Percentiles rank a stretch among this genome's conserved stretches.
Conservation (phyloP, 2,888 invertebrate genomes). For the Periphyllus acericola region DNA sequence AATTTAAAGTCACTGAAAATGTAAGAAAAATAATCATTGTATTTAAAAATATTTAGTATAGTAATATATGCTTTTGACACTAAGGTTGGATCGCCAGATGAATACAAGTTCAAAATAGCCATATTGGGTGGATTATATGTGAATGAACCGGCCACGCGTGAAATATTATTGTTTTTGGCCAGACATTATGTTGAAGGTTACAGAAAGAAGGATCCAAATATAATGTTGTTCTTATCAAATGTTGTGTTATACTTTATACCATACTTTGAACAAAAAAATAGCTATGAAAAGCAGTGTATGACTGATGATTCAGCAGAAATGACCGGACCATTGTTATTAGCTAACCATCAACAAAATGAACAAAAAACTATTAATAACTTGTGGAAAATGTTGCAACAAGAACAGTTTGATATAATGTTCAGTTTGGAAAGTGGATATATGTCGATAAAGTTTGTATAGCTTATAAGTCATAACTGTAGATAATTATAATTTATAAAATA, state of each 20-base stretch:
- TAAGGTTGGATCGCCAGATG: slow-evolving; percentile 82
- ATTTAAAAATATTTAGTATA: neutral
- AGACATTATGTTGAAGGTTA: slow-evolving; percentile 82
- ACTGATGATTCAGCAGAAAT: slow-evolving; percentile 63
- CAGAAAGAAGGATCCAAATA: slow-evolving; percentile 75
- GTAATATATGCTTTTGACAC: slow-evolving; percentile 64
- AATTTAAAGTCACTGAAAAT: slow-evolving; percentile 78
- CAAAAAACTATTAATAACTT: slow-evolving; percentile 73
- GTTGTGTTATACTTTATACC: slow-evolving; percentile 85
- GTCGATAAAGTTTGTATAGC: slow-evolving; percentile 64
- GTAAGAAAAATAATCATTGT: slow-evolving; percentile 68
- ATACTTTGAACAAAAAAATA: slow-evolving; percentile 72
- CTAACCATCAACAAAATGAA: slow-evolving; percentile 65
- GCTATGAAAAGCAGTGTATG: slow-evolving; percentile 65
- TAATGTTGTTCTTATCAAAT: slow-evolving; percentile 75
- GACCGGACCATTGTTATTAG: slow-evolving; percentile 63
- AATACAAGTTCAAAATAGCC: slow-evolving; percentile 83
- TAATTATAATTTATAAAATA: too few relatives aligned
- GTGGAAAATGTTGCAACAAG: slow-evolving; percentile 73
- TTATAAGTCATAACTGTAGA: neutral
- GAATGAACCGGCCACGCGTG: slow-evolving; percentile 85
- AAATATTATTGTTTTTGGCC: slow-evolving; percentile 83
- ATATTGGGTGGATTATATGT: slow-evolving; percentile 86
- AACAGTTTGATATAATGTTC: slow-evolving; percentile 67
- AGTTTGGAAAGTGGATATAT: slow-evolving; percentile 65